These are phyloP conservation scores for Suncus etruscus DNA, from an alignment of 2,113 vertebrate species.

Conservation along the genomic window DNA sequence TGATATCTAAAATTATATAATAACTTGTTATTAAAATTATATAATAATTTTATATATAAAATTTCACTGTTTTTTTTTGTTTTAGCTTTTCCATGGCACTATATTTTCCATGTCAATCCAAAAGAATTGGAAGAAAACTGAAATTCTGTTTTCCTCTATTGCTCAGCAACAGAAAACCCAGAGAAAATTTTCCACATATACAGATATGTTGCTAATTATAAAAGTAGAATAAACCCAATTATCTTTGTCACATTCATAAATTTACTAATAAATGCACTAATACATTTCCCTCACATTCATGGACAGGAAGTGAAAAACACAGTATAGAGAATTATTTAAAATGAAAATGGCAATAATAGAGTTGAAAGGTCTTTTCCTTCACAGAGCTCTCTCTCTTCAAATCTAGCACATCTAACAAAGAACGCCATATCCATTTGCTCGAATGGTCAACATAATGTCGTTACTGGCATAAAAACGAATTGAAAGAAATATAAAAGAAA, in stretches of 20 bases:
- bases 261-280: not conserved
- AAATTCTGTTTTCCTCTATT: not conserved
- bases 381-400: not conserved
- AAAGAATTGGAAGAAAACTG: not conserved
- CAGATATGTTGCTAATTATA: not conserved
- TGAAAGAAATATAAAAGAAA: constrained; percentile 9
- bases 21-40: no score
- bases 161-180: not conserved
- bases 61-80: not conserved
- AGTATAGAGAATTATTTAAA: not conserved
- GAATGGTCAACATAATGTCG: not conserved
- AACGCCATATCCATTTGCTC: not conserved
- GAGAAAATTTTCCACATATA: not conserved
- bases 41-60: not conserved
- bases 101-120: not conserved
- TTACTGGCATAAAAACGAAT: constrained; percentile 53
- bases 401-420: not conserved
- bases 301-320: not conserved
- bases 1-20: no score
- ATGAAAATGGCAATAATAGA: not conserved
- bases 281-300: not conserved
- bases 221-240: not conserved
- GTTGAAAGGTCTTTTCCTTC: not conserved
- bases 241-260: constrained; percentile 20
- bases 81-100: constrained; percentile 9